Evolutionary conservation across 1,140 invertebrate genomes (phyloP), one percentile per base, ranked within the genome.

Genomic region (Drosophila subobscura): DNA sequence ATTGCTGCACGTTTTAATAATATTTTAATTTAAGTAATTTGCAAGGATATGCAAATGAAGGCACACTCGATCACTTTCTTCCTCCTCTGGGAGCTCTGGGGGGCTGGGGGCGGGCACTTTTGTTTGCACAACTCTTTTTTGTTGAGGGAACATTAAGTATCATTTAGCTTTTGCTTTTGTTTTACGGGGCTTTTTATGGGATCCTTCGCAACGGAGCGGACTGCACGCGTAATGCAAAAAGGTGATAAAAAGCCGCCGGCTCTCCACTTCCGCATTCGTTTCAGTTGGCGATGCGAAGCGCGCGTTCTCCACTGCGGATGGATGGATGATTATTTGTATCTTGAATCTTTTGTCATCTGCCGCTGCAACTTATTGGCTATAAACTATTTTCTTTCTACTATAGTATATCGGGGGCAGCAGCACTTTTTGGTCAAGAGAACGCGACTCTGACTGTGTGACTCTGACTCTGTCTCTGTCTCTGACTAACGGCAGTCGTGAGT

Each of bases 41-140:
- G 72, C 79, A 75, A 83, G 79, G 79, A 84, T 84, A 84, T 83
- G 79, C 79, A 83, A 83, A 83, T 84, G 68, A 78, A 57, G 47
- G 72, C 59, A 42, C 55, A 67, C 72, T 53, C 56, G 33, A 50
- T 55, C 78, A 65, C 54, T 52, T 64, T 57, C 67, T 33, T 51
- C 45, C 74, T 54, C 68, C 68, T 50, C 46, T 67, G 65, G 61
- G 54, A 56, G 55, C 46, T 5, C 6, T 27, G 25, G 25, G 25
- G 25, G 25, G 25, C 25, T 27, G 5, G 25, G 25, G 25, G 25
- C 25, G 6, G 25, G 25, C 25, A 27, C 58, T 53, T 61, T 77
- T 80, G 47, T 65, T 71, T 74, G 45, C 61, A 61, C 68, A 73
- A 74, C 56, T 54, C 14, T 49, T 37, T 56, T 33, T 22, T 16